Evolutionary conservation across 2,888 invertebrate species (phyloP), one percentile per base, ranked within the genome.

Genomic region (Chironomus tentans): DNA sequence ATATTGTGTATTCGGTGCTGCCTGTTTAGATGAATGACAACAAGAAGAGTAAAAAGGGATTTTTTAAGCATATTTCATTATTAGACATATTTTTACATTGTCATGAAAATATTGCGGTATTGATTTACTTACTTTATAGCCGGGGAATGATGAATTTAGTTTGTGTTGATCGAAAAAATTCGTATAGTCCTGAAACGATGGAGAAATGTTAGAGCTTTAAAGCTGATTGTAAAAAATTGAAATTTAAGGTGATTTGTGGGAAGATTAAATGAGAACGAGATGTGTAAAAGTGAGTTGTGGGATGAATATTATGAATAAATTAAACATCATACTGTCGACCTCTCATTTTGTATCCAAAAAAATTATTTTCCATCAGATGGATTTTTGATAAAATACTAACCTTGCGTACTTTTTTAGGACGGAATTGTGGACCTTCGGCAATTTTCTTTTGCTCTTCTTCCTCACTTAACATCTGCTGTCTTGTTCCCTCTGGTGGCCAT

Each of bases 401-500:
- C 74, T 74, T 74, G 1, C 68, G 21, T 3, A 38, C 24, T 22
- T 68, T 65, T 46, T 74, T 74, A 12, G 74, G 74, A 15, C 46
- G 28, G 38, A 21, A 68, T 22, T 38, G 4, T 24, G 74, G 74
- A 74, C 74, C 74, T 48, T n/a, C 68, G 22, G 74, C 74, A 22
- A 74, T 47, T 21, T 68, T 18, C 13, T 48, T 74, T 13, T 24
- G 47, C 15, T 62, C 47, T 38, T 68, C 74, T 22, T 47, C 47
- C 21, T 74, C 74, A 13, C 68, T 68, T 47, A 65, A 2, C 65
- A 74, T 74, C 47, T 74, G 74, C 22, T 74, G 65, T 74, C 48
- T 65, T 18, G 74, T 74, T 22, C 10, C 10, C 24, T 74, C 74
- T 28, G 74, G 74, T 74, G 74, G 74, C 74, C 74, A 74, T 62